Percentiles rank a stretch among this genome's conserved stretches.
Evolutionary conservation across 2,797 vertebrate species (phyloP).

Genomic region (Diceros bicornis): DNA sequence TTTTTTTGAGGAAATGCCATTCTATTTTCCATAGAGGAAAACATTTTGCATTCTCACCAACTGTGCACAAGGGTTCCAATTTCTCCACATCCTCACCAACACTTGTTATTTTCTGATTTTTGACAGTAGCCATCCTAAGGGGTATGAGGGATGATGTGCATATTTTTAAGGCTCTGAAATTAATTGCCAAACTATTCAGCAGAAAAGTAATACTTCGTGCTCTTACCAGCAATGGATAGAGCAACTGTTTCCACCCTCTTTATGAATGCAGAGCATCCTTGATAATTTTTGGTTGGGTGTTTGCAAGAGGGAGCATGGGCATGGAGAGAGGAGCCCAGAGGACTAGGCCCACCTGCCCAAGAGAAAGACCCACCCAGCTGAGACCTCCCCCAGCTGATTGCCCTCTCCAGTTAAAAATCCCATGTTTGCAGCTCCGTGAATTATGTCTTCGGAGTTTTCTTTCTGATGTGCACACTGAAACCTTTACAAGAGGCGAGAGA

Average conservation of each 20-base stretch:
- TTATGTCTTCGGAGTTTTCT: not conserved
- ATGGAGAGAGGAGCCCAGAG: too few species aligned
- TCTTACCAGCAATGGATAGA: not conserved
- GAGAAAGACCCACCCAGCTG: not conserved
- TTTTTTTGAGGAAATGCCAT: not conserved
- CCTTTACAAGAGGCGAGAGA: not conserved
- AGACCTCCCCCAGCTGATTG: rapidly evolving
- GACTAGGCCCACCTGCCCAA: rapidly evolving
- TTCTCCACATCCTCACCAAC: rapidly evolving
- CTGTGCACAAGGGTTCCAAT: not conserved
- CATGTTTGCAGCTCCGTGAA: not conserved
- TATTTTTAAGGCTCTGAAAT: not conserved
- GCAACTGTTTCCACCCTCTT: not conserved
- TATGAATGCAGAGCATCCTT: too few species aligned
- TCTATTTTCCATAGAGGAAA: not conserved
- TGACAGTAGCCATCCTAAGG: too few species aligned
- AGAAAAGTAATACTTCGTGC: not conserved
- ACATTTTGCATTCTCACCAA: not conserved
- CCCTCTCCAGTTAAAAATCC: too few species aligned
- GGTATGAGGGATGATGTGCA: not conserved
- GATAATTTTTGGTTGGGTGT: not conserved
- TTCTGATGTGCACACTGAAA: not conserved
- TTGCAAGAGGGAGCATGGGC: not conserved
- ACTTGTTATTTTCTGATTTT: not conserved
- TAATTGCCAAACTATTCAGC: not conserved